These are phyloP conservation scores for Phylloscopus trochilus DNA, from an alignment of 2,113 vertebrate species.

Conservation along the genomic window DNA sequence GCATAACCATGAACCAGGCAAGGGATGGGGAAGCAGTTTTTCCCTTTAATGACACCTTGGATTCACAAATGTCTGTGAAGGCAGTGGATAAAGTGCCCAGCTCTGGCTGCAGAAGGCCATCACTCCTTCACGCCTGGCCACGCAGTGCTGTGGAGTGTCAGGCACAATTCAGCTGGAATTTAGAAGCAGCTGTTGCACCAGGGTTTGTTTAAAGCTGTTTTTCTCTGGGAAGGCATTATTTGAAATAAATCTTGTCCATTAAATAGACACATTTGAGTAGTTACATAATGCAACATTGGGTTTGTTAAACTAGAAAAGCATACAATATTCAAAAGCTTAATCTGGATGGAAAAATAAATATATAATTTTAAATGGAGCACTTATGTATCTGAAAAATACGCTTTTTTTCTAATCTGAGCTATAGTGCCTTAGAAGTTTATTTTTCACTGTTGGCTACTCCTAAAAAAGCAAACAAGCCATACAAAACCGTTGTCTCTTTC, in stretches of 20 bases:
- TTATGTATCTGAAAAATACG: neutral
- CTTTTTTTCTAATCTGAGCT: neutral
- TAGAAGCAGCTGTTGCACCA: neutral
- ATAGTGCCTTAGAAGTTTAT: neutral
- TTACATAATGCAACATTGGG: neutral
- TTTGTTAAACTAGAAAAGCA: neutral
- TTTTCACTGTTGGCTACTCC: neutral
- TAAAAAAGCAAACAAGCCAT: neutral
- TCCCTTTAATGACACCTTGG: neutral
- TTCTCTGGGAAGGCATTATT: neutral
- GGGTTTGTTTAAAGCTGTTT: neutral
- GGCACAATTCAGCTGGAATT: neutral
- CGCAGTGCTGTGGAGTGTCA: fast-evolving
- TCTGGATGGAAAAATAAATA: neutral
- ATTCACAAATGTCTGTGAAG: neutral
- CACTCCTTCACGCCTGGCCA: fast-evolving
- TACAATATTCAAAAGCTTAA: neutral
- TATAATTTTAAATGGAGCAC: neutral
- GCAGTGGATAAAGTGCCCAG: neutral
- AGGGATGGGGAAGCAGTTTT: neutral
- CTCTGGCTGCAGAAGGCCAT: neutral
- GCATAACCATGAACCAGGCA: neutral
- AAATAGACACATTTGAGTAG: neutral
- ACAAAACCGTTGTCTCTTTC: neutral
- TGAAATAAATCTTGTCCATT: constrained; percentile 24